Evolutionary conservation across 2,797 vertebrate species (phyloP).

Genomic region (Gymnothorax javanicus): DNA sequence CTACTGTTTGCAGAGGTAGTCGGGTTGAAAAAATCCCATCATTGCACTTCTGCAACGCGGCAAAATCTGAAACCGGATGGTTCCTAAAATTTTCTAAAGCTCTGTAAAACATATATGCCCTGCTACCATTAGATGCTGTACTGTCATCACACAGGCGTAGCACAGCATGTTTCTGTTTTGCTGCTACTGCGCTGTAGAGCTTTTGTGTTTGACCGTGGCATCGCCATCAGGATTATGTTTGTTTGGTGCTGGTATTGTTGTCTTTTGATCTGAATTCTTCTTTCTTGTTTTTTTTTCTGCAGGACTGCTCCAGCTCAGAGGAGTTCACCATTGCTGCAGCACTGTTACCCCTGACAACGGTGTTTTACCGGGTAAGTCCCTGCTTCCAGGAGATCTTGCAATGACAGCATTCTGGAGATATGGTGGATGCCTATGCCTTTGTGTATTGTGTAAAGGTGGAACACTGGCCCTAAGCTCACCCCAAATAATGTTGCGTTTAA

Average conservation of each 20-base stretch:
- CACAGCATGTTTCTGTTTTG: background rate
- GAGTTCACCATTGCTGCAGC: constrained; percentile 91
- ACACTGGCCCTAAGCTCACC: constrained; percentile 46
- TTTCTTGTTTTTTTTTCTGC: constrained; percentile 58
- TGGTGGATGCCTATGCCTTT: constrained; percentile 24
- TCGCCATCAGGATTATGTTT: background rate
- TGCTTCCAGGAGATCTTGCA: background rate
- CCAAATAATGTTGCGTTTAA: constrained; percentile 54
- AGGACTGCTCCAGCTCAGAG: constrained; percentile 97
- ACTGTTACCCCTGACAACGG: constrained; percentile 89
- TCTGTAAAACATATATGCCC: too few species aligned
- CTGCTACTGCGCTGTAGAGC: background rate
- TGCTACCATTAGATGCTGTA: background rate
- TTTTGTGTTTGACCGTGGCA: background rate
- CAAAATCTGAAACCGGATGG: too few species aligned
- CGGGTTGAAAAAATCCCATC: too few species aligned
- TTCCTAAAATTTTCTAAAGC: background rate
- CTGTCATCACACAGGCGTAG: background rate
- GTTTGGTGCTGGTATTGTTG: background rate
- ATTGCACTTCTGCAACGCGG: too few species aligned
- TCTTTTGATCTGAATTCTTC: background rate
- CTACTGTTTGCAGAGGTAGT: too few species aligned
- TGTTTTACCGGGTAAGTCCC: constrained; percentile 92
- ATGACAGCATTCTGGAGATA: background rate
- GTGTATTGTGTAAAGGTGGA: constrained; percentile 38